phyloP scores from a whole-genome alignment of 2,888 invertebrate genomes.

The Pheosia gnoma region DNA sequence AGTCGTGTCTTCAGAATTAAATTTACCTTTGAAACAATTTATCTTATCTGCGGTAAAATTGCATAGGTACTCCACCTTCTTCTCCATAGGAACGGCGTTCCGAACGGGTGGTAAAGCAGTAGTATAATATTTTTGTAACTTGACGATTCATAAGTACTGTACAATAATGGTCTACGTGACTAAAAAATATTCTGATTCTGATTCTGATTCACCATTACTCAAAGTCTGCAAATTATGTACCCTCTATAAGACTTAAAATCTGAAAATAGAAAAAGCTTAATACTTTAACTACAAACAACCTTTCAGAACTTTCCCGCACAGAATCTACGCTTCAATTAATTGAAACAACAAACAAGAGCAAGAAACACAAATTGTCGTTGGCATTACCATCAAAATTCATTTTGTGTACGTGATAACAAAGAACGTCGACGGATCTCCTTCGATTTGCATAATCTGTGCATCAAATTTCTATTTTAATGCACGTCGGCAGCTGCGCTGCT shows the following conservation, averaged over 20 bases:
- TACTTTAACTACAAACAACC: neutral
- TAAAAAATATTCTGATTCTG: too few relatives aligned
- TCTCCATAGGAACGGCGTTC: too few relatives aligned
- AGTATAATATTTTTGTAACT: too few relatives aligned
- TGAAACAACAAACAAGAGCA: slow-evolving; percentile 30
- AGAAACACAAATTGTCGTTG: slow-evolving; percentile 52
- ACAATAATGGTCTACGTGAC: too few relatives aligned
- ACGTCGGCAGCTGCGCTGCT: slow-evolving; percentile 54
- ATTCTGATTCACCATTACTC: too few relatives aligned
- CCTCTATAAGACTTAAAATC: neutral
- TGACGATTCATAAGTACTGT: too few relatives aligned
- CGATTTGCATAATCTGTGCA: slow-evolving; percentile 81
- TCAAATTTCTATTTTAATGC: slow-evolving; percentile 80
- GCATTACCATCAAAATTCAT: slow-evolving; percentile 61
- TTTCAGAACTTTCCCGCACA: neutral
- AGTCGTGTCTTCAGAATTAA: too few relatives aligned
- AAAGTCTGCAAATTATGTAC: too few relatives aligned
- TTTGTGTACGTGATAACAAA: slow-evolving; percentile 74
- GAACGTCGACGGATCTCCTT: slow-evolving; percentile 69
- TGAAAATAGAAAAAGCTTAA: neutral
- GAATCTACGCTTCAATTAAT: slow-evolving; percentile 28
- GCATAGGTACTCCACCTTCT: too few relatives aligned
- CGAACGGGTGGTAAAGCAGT: too few relatives aligned
- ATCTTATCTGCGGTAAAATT: too few relatives aligned
- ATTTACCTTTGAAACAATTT: too few relatives aligned